phyloP scores from a whole-genome alignment of 2,113 vertebrate species.

The Kryptolebias marmoratus region DNA sequence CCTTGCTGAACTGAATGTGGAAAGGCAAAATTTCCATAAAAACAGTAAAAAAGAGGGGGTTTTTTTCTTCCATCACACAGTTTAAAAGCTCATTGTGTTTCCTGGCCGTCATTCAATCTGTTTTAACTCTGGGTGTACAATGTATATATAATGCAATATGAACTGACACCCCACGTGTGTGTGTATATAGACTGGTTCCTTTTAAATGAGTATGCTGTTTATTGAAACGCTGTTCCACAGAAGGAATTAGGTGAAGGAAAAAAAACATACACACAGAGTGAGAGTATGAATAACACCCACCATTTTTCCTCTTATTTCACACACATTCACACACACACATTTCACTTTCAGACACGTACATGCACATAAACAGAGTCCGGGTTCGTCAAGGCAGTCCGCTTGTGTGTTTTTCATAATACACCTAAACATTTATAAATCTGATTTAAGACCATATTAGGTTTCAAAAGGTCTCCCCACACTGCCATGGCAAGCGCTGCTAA shows the following conservation, averaged over 20 bases:
- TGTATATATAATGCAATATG: slow-evolving; percentile 64
- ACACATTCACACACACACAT: slow-evolving; percentile 45
- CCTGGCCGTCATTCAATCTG: slow-evolving; percentile 71
- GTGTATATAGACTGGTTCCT: slow-evolving; percentile 35
- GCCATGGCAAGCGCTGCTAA: slow-evolving; percentile 74
- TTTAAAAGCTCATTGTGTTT: slow-evolving; percentile 71
- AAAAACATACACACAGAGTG: slow-evolving; percentile 16
- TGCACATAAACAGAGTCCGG: slow-evolving; percentile 42
- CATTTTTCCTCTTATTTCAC: slow-evolving; percentile 60
- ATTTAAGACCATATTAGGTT: slow-evolving; percentile 85
- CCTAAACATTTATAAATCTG: slow-evolving; percentile 88
- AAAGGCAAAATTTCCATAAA: slow-evolving; percentile 30
- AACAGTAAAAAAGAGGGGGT: slow-evolving; percentile 18
- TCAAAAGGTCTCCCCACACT: slow-evolving; percentile 79
- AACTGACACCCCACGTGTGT: slow-evolving; percentile 40
- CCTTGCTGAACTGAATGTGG: neutral
- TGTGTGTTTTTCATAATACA: slow-evolving; percentile 84
- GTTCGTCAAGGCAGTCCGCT: slow-evolving; percentile 35
- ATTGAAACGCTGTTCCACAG: slow-evolving; percentile 72
- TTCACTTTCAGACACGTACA: slow-evolving; percentile 5
- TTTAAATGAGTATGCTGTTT: slow-evolving; percentile 68
- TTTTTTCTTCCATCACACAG: slow-evolving; percentile 61
- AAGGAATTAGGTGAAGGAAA: slow-evolving; percentile 68
- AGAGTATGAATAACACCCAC: slow-evolving; percentile 61
- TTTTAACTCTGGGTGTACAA: slow-evolving; percentile 57